Evolutionary conservation across 1,140 invertebrate species (phyloP).

Genomic region (Anastrepha ludens): DNA sequence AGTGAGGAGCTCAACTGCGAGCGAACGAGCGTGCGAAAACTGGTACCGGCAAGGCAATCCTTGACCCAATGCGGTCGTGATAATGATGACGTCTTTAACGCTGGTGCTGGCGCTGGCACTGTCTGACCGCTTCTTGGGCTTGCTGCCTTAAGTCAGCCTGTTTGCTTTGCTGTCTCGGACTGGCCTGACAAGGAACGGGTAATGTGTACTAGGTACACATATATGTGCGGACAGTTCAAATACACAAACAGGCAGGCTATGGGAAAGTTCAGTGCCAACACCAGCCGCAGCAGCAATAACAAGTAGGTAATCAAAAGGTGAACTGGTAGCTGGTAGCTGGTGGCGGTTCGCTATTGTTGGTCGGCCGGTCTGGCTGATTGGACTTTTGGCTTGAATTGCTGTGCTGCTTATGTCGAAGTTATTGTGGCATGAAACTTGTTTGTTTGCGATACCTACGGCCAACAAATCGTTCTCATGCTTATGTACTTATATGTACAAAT

Average conservation of each 20-base stretch:
- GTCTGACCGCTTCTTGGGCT: conserved; percentile 13
- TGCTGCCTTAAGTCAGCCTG: not conserved
- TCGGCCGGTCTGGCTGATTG: conserved; percentile 2
- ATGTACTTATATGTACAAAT: not conserved
- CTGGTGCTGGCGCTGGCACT: not conserved
- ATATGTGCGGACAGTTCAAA: not conserved
- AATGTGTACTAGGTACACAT: not conserved
- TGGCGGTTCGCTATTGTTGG: conserved; percentile 38
- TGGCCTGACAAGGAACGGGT: not conserved
- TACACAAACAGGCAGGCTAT: not conserved
- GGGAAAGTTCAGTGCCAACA: conserved; percentile 45
- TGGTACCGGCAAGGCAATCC: conserved; percentile 43
- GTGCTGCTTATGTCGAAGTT: not conserved
- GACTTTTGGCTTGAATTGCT: not conserved
- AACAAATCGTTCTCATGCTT: not conserved
- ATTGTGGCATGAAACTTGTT: conserved; percentile 41
- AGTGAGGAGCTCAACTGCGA: not conserved
- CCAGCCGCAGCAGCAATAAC: conserved; percentile 14
- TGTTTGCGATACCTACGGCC: not conserved
- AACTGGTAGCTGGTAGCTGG: conserved; percentile 17
- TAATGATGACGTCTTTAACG: not conserved
- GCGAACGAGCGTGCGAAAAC: conserved; percentile 19
- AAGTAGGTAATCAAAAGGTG: conserved; percentile 10
- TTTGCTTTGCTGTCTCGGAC: not conserved
- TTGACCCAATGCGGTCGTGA: conserved; percentile 22